Evolutionary conservation across 2,113 vertebrate species (phyloP).

Genomic region (Lycocorax pyrrhopterus): DNA sequence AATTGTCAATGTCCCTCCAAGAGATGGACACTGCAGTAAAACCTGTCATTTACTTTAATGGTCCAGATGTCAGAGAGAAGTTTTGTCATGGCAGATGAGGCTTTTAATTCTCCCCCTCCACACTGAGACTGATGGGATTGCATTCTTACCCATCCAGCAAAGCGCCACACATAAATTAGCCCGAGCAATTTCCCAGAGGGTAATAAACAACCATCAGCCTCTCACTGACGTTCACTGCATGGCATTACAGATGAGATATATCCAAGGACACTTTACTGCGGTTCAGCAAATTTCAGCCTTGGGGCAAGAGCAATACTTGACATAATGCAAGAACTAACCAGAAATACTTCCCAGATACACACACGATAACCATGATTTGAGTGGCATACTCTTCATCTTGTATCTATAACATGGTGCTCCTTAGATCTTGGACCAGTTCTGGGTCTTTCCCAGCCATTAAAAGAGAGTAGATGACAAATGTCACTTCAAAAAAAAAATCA

Average conservation of each 20-base stretch:
- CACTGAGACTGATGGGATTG: neutral
- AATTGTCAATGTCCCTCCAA: neutral
- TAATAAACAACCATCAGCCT: conserved; percentile 32
- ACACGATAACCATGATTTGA: neutral
- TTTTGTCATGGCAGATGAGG: conserved; percentile 18
- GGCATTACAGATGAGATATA: neutral
- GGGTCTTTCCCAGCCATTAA: neutral
- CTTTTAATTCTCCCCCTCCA: neutral
- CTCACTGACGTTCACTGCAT: neutral
- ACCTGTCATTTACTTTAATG: conserved; percentile 34
- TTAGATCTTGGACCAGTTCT: neutral
- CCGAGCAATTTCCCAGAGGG: conserved; percentile 9
- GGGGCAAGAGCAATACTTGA: neutral
- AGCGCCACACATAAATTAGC: conserved; percentile 38
- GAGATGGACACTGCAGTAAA: conserved; percentile 24
- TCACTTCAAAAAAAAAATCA: neutral
- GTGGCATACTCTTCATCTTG: neutral
- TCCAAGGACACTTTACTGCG: neutral
- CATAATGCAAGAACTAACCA: neutral
- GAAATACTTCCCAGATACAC: neutral
- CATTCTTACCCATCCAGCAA: neutral
- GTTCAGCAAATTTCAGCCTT: neutral
- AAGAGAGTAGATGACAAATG: neutral
- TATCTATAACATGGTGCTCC: neutral
- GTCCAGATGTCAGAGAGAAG: neutral